These are phyloP conservation scores for Boleophthalmus pectinirostris DNA, from an alignment of 2,113 vertebrate genomes.

Conservation along the genomic window DNA sequence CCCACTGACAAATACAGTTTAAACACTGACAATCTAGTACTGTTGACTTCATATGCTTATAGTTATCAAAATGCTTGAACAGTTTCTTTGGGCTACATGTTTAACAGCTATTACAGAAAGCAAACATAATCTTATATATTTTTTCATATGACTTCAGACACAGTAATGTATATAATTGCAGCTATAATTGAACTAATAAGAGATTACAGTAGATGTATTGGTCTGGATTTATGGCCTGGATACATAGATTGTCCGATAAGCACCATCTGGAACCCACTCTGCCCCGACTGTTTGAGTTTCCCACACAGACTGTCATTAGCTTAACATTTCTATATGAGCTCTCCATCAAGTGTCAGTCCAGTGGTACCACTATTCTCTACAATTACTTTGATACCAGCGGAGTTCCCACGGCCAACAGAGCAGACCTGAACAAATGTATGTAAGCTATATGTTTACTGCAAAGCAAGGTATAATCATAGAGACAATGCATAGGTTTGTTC, in stretches of 20 bases:
- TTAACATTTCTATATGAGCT: conserved; percentile 43
- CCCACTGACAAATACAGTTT: too few species aligned
- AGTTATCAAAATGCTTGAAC: neutral
- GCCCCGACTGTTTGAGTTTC: conserved; percentile 53
- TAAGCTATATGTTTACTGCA: conserved; percentile 17
- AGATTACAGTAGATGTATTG: neutral
- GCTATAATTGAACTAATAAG: conserved; percentile 15
- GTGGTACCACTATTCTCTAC: conserved; percentile 25
- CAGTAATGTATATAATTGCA: too few species aligned
- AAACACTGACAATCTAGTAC: too few species aligned
- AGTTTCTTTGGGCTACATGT: neutral
- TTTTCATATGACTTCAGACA: neutral
- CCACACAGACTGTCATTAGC: conserved; percentile 38
- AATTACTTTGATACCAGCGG: conserved; percentile 27
- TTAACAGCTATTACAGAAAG: neutral
- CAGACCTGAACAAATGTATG: conserved; percentile 36
- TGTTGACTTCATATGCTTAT: too few species aligned
- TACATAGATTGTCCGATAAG: neutral
- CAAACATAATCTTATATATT: neutral
- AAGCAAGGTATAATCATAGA: conserved; percentile 14
- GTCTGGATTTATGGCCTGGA: neutral
- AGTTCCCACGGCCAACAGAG: conserved; percentile 30
- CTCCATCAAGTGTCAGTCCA: conserved; percentile 43
- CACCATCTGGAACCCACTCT: conserved; percentile 17
- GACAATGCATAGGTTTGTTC: conserved; percentile 26